phyloP scores from a whole-genome alignment of 2,888 invertebrate genomes.

The Troides helena region DNA sequence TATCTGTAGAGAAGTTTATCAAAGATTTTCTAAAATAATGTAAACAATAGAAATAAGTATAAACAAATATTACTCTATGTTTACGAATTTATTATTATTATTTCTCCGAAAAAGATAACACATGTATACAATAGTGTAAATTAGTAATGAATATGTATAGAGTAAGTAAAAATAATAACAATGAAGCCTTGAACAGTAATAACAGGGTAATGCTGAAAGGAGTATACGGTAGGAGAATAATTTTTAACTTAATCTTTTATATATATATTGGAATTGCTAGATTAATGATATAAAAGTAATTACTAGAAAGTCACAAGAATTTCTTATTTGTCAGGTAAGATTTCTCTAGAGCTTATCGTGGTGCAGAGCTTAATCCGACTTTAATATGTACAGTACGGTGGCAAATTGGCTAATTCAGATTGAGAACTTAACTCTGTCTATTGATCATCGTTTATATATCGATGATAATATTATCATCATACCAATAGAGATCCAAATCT shows the following conservation, averaged over 20 bases:
- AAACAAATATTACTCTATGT: too few relatives aligned
- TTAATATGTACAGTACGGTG: slow-evolving; percentile 31
- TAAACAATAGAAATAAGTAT: too few relatives aligned
- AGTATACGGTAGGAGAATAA: not conserved
- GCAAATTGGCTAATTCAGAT: slow-evolving; percentile 32
- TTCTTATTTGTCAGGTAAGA: slow-evolving; percentile 24
- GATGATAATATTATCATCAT: not conserved
- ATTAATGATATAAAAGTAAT: slow-evolving; percentile 4
- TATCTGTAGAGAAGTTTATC: too few relatives aligned
- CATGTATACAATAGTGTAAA: too few relatives aligned
- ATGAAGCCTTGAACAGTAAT: too few relatives aligned
- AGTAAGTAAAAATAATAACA: too few relatives aligned
- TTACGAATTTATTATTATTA: too few relatives aligned
- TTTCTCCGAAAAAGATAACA: too few relatives aligned
- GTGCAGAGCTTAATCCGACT: slow-evolving; percentile 16
- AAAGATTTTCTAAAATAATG: too few relatives aligned
- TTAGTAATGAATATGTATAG: too few relatives aligned
- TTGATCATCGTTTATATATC: slow-evolving; percentile 6
- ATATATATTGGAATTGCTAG: not conserved
- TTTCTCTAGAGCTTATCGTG: slow-evolving; percentile 30
- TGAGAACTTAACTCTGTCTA: slow-evolving; percentile 20
- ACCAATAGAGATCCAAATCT: not conserved
- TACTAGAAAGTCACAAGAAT: slow-evolving; percentile 24
- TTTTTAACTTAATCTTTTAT: not conserved
- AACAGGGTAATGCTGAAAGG: too few relatives aligned